Percentiles rank a stretch among this genome's conserved stretches.
Conservation (phyloP, 2,113 vertebrate genomes). For the Chauna torquata region DNA sequence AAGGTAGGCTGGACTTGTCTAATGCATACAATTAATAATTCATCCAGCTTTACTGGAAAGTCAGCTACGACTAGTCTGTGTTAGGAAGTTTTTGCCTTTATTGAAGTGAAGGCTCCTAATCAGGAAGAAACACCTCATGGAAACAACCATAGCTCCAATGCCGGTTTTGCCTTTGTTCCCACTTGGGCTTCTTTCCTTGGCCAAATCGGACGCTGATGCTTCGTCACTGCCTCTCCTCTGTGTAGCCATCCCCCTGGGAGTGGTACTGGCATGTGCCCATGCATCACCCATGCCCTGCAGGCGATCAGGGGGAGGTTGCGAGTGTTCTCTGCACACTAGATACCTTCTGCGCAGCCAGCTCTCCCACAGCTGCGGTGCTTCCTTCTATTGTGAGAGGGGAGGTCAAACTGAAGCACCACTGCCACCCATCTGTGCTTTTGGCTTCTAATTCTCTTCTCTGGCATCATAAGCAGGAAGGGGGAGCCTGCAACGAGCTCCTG, state of each 20-base stretch:
- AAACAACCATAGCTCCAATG: neutral
- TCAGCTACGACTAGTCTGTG: neutral
- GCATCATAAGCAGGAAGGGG: constrained; percentile 30
- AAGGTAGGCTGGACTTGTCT: neutral
- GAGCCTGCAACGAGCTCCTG: neutral
- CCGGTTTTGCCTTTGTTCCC: neutral
- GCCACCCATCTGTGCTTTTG: neutral
- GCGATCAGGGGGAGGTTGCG: neutral
- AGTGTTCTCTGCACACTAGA: neutral
- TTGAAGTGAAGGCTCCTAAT: neutral
- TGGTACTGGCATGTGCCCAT: neutral
- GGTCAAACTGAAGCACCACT: neutral
- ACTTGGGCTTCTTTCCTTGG: neutral
- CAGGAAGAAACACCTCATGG: neutral
- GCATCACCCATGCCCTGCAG: neutral
- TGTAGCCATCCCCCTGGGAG: no score
- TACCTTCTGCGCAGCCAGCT: neutral
- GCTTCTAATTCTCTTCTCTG: neutral
- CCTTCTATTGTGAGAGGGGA: constrained; percentile 43
- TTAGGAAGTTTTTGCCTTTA: neutral
- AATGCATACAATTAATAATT: constrained; percentile 11
- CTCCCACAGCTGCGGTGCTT: neutral
- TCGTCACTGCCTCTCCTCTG: neutral
- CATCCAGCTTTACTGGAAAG: neutral
- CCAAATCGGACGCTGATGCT: neutral